Evolutionary conservation across 1,140 invertebrate species (phyloP).

Genomic region (Nilaparvata lugens): DNA sequence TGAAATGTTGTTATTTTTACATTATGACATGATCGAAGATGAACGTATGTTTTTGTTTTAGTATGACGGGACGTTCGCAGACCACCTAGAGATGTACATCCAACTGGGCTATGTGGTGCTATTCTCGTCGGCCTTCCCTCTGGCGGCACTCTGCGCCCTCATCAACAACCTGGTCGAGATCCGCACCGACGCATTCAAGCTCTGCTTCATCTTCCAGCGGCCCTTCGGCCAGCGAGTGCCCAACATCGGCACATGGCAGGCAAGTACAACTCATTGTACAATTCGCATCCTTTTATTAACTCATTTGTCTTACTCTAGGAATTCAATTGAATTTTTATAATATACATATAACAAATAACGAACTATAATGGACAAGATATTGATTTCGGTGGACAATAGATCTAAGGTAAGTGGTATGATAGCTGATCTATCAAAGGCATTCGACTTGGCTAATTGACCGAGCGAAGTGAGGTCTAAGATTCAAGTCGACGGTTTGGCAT

Average conservation of each 20-base stretch:
- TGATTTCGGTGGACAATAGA: too few relatives aligned
- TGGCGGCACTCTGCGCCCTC: constrained; percentile 86
- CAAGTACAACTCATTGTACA: too few relatives aligned
- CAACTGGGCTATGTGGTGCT: constrained; percentile 94
- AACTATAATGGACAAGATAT: too few relatives aligned
- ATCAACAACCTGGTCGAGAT: constrained; percentile 93
- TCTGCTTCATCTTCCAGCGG: constrained; percentile 87
- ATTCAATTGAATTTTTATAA: too few relatives aligned
- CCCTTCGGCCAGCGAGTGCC: constrained; percentile 87
- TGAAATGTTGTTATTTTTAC: constrained; percentile 11
- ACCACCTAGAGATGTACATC: constrained; percentile 95
- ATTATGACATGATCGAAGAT: constrained; percentile 14
- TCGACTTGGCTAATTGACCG: too few relatives aligned
- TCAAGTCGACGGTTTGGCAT: too few relatives aligned
- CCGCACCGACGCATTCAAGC: constrained; percentile 90
- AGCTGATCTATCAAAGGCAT: too few relatives aligned
- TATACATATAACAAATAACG: too few relatives aligned
- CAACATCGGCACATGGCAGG: constrained; percentile 96
- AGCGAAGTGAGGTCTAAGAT: too few relatives aligned
- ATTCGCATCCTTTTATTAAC: too few relatives aligned
- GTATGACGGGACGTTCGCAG: constrained; percentile 89
- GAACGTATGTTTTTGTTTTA: constrained; percentile 38
- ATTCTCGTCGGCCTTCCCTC: constrained; percentile 91
- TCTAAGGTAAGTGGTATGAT: too few relatives aligned
- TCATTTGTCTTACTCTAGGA: too few relatives aligned